A percentile compares a stretch with the other conserved stretches of the same genome.
Evolutionary conservation across 2,797 vertebrate genomes (phyloP).

Genomic region (Okamejei kenojei): DNA sequence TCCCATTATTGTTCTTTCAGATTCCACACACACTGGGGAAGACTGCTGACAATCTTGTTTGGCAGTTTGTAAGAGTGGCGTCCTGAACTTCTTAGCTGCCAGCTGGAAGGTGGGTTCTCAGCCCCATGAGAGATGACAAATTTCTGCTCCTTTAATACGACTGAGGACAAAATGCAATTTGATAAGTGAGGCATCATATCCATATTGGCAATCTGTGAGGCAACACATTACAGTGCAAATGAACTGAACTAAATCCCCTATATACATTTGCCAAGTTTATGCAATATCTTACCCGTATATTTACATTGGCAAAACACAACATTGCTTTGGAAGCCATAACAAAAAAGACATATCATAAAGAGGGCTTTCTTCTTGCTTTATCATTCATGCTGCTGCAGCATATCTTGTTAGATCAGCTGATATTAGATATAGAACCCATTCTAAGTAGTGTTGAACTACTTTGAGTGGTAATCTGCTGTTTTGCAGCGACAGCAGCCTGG

Average conservation of each 20-base stretch:
- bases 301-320: not conserved
- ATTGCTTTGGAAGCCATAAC: not conserved
- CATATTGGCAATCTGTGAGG: not conserved
- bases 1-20: not conserved
- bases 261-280: not conserved
- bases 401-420: not conserved
- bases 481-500: too few species aligned
- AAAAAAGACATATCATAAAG: not conserved
- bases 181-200: not conserved
- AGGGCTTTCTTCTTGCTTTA: not conserved
- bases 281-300: not conserved
- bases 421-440: not conserved
- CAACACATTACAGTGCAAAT: not conserved
- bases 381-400: not conserved
- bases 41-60: not conserved
- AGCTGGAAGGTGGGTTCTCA: not conserved
- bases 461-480: not conserved
- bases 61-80: not conserved
- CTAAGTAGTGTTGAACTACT: not conserved
- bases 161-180: not conserved
- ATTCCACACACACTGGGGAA: not conserved
- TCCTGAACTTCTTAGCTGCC: not conserved
- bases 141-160: not conserved
- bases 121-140: not conserved
- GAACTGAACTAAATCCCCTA: not conserved